Evolutionary conservation across 2,113 vertebrate species (phyloP).

Genomic region (Sialia sialis): DNA sequence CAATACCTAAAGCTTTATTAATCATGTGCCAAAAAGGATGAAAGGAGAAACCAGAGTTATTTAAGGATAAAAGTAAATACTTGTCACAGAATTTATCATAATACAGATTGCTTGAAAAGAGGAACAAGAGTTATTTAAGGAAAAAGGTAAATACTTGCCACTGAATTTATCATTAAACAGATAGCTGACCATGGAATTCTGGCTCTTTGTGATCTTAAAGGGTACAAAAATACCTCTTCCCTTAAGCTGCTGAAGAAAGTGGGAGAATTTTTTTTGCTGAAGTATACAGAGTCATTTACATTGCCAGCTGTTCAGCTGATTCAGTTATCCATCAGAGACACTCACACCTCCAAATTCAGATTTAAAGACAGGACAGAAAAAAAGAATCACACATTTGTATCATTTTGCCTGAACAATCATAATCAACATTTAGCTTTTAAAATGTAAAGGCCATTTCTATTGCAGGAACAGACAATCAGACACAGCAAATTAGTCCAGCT

Average conservation of each 20-base stretch:
- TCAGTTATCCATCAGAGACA: neutral
- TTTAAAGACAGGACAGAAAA: neutral
- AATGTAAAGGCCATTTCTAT: neutral
- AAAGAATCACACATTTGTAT: neutral
- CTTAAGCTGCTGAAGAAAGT: neutral
- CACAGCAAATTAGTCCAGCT: slow-evolving; percentile 6
- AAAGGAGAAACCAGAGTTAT: neutral
- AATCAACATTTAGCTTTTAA: neutral
- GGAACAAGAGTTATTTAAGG: neutral
- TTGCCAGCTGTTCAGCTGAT: neutral
- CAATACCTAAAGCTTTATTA: neutral
- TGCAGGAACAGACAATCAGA: slow-evolving; percentile 20
- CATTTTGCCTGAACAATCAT: neutral
- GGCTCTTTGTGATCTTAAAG: neutral
- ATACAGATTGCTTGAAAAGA: neutral
- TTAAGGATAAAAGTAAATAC: neutral
- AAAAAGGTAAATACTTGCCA: neutral
- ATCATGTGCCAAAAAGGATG: neutral
- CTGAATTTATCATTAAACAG: neutral
- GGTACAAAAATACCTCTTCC: neutral
- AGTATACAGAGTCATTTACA: neutral
- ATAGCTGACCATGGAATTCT: neutral
- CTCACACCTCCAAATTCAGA: neutral
- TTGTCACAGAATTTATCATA: neutral
- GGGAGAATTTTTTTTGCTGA: neutral